phyloP scores from a whole-genome alignment of 2,888 invertebrate genomes.

The Aphidius colemani region DNA sequence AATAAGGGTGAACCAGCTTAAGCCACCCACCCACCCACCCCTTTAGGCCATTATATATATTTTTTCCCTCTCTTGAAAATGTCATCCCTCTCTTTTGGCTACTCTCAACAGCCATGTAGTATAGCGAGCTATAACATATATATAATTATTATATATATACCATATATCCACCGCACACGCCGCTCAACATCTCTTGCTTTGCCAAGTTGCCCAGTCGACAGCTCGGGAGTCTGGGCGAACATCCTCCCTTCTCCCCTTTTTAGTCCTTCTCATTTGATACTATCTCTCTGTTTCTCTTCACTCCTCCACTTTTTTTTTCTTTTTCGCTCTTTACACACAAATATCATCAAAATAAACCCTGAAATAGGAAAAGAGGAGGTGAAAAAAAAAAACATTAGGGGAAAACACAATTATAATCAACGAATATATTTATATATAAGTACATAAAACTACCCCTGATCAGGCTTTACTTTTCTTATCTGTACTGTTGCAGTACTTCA shows the following conservation, averaged over 20 bases:
- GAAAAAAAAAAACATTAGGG: no score
- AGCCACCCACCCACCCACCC: constrained; percentile 25
- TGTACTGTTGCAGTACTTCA: constrained; percentile 23
- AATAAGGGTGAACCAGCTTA: constrained; percentile 46
- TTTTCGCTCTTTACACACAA: constrained; percentile 8
- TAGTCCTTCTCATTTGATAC: constrained; percentile 4
- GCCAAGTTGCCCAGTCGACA: no score
- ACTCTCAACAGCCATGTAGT: constrained; percentile 10
- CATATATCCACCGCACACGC: neutral
- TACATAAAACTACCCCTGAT: constrained; percentile 13
- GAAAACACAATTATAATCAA: neutral
- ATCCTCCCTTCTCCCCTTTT: neutral
- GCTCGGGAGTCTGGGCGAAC: constrained; percentile 17
- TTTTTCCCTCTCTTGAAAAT: constrained; percentile 17
- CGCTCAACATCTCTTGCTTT: constrained; percentile 20
- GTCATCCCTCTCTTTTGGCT: constrained; percentile 19
- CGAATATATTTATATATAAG: constrained; percentile 8
- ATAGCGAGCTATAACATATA: neutral
- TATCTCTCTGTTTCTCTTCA: neutral
- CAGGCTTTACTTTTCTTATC: constrained; percentile 22
- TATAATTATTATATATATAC: no score
- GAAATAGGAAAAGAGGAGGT: no score
- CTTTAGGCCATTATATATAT: constrained; percentile 15
- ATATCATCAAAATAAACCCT: no score
- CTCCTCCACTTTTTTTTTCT: constrained; percentile 1